phyloP scores from a whole-genome alignment of 2,113 vertebrate species.

The Gambusia affinis region DNA sequence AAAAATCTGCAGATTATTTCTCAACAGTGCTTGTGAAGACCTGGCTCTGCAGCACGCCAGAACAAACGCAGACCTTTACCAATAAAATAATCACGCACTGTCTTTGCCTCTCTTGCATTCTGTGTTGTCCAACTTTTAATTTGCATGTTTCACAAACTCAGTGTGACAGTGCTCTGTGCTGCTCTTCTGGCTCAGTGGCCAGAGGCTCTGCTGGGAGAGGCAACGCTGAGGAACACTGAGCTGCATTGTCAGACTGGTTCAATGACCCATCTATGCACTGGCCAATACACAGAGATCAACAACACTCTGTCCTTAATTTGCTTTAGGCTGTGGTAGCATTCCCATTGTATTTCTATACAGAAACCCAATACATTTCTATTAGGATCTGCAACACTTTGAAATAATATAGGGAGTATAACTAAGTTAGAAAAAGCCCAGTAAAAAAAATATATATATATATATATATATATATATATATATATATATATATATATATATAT shows the following conservation, averaged over 20 bases:
- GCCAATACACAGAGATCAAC: slow-evolving; percentile 39
- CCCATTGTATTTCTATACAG: background rate
- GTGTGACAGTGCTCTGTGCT: slow-evolving; percentile 37
- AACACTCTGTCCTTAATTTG: slow-evolving; percentile 48
- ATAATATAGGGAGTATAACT: slow-evolving; percentile 17
- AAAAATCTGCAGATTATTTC: slow-evolving; percentile 14
- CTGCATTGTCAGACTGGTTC: slow-evolving; percentile 68
- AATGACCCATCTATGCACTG: slow-evolving; percentile 67
- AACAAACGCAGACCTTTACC: slow-evolving; percentile 12
- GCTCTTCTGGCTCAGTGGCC: slow-evolving; percentile 21
- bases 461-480: too few species aligned
- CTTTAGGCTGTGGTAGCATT: slow-evolving; percentile 4
- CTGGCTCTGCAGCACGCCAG: slow-evolving; percentile 5
- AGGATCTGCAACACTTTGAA: background rate
- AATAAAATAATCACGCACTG: background rate
- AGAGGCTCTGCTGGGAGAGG: slow-evolving; percentile 31
- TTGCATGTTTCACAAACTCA: slow-evolving; percentile 14
- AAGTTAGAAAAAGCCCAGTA: slow-evolving; percentile 1
- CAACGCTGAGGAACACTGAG: slow-evolving; percentile 61
- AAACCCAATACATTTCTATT: slow-evolving; percentile 6
- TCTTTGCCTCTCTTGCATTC: slow-evolving; percentile 1
- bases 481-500: background rate
- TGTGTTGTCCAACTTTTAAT: slow-evolving; percentile 9
- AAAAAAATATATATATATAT: too few species aligned
- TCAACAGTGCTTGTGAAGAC: background rate